A percentile compares a stretch with the other conserved stretches of the same genome.
These are phyloP conservation scores for Neodiprion pinetum DNA, from an alignment of 1,140 invertebrate genomes.

Conservation along the genomic window DNA sequence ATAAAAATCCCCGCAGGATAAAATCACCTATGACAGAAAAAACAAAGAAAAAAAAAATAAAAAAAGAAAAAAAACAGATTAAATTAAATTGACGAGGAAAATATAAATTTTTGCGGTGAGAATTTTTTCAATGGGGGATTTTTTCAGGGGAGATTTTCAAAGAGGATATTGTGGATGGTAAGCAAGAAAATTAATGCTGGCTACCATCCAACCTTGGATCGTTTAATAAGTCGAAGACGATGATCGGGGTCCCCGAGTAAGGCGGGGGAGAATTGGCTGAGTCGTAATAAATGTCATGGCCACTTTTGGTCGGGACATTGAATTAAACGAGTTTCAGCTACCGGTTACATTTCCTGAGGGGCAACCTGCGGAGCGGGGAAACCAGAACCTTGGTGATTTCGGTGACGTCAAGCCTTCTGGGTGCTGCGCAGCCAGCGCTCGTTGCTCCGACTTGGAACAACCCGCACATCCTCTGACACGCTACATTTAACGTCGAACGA, in stretches of 20 bases:
- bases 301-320: slow-evolving; percentile 16
- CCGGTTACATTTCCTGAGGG: slow-evolving; percentile 16
- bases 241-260: background rate
- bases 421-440: too few species aligned
- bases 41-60: too few species aligned
- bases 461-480: slow-evolving; percentile 4
- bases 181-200: too few species aligned
- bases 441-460: background rate
- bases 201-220: background rate
- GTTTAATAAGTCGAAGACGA: background rate
- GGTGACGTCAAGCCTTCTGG: slow-evolving; percentile 16
- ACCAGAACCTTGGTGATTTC: slow-evolving; percentile 17
- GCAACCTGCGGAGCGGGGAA: background rate
- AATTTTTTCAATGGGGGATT: too few species aligned
- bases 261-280: background rate
- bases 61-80: too few species aligned
- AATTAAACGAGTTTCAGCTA: slow-evolving; percentile 19
- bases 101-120: too few species aligned
- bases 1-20: too few species aligned
- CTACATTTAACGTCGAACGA: slow-evolving; percentile 5
- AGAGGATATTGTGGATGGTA: too few species aligned
- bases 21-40: too few species aligned
- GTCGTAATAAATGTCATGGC: background rate
- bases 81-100: too few species aligned
- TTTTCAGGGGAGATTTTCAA: too few species aligned